A percentile compares a stretch with the other conserved stretches of the same genome.
These are phyloP conservation scores for Periphyllus acericola DNA, from an alignment of 2,888 invertebrate species.

Conservation along the genomic window DNA sequence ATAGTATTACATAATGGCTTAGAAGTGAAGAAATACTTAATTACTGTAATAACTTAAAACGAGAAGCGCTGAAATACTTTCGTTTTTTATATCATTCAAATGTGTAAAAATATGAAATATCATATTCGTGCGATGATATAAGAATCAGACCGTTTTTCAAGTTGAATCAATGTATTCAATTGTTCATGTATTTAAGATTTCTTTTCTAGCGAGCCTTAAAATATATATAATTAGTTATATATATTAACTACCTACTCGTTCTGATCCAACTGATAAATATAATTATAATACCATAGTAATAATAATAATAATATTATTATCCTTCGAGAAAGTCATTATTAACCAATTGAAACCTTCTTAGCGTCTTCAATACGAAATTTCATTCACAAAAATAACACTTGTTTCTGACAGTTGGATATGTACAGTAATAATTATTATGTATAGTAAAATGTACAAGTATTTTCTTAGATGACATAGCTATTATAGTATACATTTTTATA, in stretches of 20 bases:
- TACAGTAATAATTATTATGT: constrained; percentile 23
- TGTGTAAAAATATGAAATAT: not conserved
- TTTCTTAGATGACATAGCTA: constrained; percentile 4
- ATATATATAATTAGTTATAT: not conserved
- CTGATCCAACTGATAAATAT: constrained; percentile 15
- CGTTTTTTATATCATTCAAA: not conserved
- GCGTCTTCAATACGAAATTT: not conserved
- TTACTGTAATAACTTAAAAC: not conserved
- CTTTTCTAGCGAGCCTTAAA: constrained; percentile 20
- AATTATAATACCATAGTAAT: not conserved
- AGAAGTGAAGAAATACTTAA: constrained; percentile 15
- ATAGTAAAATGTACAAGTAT: constrained; percentile 15
- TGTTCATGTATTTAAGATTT: constrained; percentile 17
- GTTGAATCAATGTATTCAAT: not conserved
- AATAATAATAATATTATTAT: not conserved
- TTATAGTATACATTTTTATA: constrained; percentile 9
- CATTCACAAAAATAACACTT: not conserved
- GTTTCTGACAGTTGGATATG: constrained; percentile 29
- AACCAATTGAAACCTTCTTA: not conserved
- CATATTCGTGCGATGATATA: not conserved
- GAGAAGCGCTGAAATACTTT: not conserved
- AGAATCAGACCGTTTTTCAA: not conserved
- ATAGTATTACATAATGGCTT: constrained; percentile 7
- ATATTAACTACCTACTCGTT: not conserved
- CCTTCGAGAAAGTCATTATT: not conserved